A percentile compares a stretch with the other conserved stretches of the same genome.
Evolutionary conservation across 2,888 invertebrate genomes (phyloP).

Genomic region (Ptychoptera albimana): DNA sequence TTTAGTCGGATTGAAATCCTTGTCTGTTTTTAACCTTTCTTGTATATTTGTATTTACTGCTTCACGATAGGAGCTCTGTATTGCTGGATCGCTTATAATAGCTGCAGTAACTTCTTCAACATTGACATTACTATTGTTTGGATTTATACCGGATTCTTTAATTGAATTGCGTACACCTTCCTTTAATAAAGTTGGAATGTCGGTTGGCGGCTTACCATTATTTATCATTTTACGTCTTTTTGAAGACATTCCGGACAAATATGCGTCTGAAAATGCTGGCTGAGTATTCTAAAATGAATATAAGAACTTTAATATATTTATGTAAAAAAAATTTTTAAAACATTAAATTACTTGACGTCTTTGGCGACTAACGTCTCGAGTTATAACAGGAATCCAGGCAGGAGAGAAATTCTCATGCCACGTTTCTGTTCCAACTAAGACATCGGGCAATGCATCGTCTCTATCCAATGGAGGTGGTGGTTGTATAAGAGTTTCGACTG

Average conservation of each 20-base stretch:
- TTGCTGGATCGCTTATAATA: conserved; percentile 22
- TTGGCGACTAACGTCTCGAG: conserved; percentile 62
- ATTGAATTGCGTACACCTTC: conserved; percentile 26
- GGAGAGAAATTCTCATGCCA: conserved; percentile 46
- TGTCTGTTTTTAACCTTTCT: conserved; percentile 25
- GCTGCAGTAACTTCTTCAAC: conserved; percentile 14
- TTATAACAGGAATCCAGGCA: conserved; percentile 80
- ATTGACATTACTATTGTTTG: conserved; percentile 14
- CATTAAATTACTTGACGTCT: conserved; percentile 32
- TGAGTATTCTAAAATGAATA: conserved; percentile 21
- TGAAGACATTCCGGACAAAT: conserved; percentile 76
- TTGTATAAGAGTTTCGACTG: conserved; percentile 9
- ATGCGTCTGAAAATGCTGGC: conserved; percentile 72
- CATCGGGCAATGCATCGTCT: conserved; percentile 32
- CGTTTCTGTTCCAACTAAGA: conserved; percentile 37
- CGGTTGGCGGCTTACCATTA: conserved; percentile 22
- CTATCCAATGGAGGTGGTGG: conserved; percentile 4
- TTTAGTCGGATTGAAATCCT: conserved; percentile 24
- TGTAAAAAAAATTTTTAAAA: conserved; percentile 2
- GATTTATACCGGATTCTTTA: conserved; percentile 18
- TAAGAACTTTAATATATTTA: neutral
- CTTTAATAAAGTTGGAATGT: conserved; percentile 22
- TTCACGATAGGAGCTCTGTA: conserved; percentile 26
- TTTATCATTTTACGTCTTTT: conserved; percentile 65
- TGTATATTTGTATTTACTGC: conserved; percentile 22